Percentiles rank a stretch among this genome's conserved stretches.
Conservation (phyloP, 2,888 invertebrate genomes). For the Ferdinandea cuprea region DNA sequence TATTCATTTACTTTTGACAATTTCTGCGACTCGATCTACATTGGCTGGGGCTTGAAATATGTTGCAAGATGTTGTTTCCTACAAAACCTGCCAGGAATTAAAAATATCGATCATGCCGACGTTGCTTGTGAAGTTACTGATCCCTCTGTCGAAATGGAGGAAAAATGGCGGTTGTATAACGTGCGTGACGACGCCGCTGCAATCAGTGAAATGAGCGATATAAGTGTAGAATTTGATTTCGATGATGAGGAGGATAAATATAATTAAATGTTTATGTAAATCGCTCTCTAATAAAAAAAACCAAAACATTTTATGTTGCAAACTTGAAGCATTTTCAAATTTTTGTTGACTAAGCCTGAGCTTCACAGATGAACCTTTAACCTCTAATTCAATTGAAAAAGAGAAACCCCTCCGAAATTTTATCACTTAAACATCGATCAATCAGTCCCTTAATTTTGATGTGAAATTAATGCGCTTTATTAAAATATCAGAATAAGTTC, state of each 20-base stretch:
- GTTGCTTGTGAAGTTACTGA: constrained; percentile 90
- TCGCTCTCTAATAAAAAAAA: background rate
- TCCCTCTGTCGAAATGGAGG: constrained; percentile 92
- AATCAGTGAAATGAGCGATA: constrained; percentile 83
- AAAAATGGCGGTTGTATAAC: constrained; percentile 86
- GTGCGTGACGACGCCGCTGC: constrained; percentile 73
- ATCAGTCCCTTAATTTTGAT: background rate
- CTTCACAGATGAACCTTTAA: no score
- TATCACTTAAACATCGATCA: background rate
- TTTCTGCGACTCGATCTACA: constrained; percentile 88
- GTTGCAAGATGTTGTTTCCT: constrained; percentile 89
- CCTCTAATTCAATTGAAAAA: no score
- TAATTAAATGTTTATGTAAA: background rate
- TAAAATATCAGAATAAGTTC: background rate
- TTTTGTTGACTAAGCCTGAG: no score
- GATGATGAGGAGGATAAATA: constrained; percentile 27
- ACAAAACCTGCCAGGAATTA: constrained; percentile 86
- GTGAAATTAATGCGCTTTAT: background rate
- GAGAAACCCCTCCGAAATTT: background rate
- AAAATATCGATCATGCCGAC: constrained; percentile 90
- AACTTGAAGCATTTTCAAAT: no score
- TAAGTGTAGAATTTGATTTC: constrained; percentile 75
- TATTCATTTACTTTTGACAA: constrained; percentile 87
- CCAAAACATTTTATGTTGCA: background rate
- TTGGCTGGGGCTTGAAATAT: constrained; percentile 92